A percentile compares a stretch with the other conserved stretches of the same genome.
These are phyloP conservation scores for Amphipoea lucens DNA, from an alignment of 2,888 invertebrate species.

Conservation along the genomic window DNA sequence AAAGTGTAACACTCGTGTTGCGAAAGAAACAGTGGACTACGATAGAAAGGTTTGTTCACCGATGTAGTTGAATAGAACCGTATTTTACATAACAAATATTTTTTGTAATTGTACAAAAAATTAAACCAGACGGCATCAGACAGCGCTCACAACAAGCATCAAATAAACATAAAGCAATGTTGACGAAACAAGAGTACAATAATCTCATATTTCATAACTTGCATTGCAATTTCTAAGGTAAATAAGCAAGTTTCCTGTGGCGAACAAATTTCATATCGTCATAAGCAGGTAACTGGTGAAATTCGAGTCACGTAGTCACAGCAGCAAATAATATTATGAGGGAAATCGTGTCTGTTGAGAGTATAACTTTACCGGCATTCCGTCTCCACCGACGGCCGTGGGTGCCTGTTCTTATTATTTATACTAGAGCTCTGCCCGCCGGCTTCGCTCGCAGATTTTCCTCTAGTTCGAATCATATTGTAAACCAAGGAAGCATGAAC, in stretches of 20 bases:
- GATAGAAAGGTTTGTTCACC: no score
- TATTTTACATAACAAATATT: neutral
- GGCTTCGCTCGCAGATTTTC: slow-evolving; percentile 44
- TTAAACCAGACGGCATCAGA: neutral
- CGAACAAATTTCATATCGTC: slow-evolving; percentile 82
- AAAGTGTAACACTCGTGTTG: no score
- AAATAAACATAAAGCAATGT: slow-evolving; percentile 37
- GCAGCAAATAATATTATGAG: slow-evolving; percentile 86
- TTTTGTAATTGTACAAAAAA: neutral
- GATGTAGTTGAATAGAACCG: neutral
- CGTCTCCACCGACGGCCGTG: slow-evolving; percentile 64
- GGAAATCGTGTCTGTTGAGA: slow-evolving; percentile 82
- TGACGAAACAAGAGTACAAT: slow-evolving; percentile 43
- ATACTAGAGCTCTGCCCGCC: slow-evolving; percentile 50
- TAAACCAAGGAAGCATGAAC: slow-evolving; percentile 17
- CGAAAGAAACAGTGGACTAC: no score
- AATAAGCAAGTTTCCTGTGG: slow-evolving; percentile 80
- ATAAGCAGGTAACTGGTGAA: slow-evolving; percentile 78
- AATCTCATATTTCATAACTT: slow-evolving; percentile 71
- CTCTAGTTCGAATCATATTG: slow-evolving; percentile 33
- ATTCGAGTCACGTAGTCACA: slow-evolving; percentile 82
- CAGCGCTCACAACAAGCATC: neutral
- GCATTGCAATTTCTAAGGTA: slow-evolving; percentile 79
- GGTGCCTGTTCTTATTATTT: slow-evolving; percentile 62
- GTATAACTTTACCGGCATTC: slow-evolving; percentile 78